A percentile compares a stretch with the other conserved stretches of the same genome.
Evolutionary conservation across 2,113 vertebrate species (phyloP).

Genomic region (Glaucidium brasilianum): DNA sequence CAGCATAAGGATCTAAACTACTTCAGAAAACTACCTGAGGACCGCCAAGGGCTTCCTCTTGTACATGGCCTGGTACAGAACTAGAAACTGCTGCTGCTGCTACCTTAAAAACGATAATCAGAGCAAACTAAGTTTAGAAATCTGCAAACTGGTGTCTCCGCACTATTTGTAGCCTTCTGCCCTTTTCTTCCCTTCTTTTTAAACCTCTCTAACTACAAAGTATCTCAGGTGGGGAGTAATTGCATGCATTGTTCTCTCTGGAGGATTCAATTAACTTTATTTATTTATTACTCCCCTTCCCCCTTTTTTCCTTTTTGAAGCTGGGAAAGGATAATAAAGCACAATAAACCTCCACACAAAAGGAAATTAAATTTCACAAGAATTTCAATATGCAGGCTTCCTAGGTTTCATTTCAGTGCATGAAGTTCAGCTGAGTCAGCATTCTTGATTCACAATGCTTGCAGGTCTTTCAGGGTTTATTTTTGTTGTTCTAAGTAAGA

Average conservation of each 20-base stretch:
- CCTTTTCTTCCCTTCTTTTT: neutral
- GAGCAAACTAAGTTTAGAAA: neutral
- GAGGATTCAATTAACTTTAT: neutral
- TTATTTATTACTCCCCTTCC: neutral
- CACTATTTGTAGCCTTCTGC: neutral
- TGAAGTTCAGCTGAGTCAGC: neutral
- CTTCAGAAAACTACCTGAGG: neutral
- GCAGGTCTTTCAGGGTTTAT: neutral
- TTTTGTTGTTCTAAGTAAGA: neutral
- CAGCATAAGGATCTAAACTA: neutral
- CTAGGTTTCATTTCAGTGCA: neutral
- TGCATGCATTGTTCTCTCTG: neutral
- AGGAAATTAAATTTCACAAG: neutral
- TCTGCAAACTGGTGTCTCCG: neutral
- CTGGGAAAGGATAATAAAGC: neutral
- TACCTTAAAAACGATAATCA: accelerated
- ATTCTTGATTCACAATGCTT: neutral
- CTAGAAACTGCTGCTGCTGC: neutral
- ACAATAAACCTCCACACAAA: neutral
- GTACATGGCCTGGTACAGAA: neutral
- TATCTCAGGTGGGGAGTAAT: neutral
- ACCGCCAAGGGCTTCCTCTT: neutral
- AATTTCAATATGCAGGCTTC: neutral
- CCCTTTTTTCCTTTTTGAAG: neutral
- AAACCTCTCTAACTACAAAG: neutral